Evolutionary conservation across 2,888 invertebrate species (phyloP).

Genomic region (Zaprionus bogoriensis): DNA sequence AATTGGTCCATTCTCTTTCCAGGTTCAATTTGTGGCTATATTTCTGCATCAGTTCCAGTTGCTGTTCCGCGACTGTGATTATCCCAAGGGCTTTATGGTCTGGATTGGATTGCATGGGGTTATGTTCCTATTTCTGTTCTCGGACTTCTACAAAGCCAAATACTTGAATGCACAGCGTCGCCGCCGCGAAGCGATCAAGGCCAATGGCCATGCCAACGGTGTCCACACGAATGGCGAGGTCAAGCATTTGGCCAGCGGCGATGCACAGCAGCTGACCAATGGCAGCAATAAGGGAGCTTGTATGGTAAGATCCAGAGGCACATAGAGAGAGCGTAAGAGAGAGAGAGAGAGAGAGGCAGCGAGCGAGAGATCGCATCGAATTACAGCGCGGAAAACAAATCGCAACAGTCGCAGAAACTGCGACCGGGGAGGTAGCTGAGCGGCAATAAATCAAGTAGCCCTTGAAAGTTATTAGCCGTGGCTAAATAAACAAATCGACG

Average conservation of each 20-base stretch:
- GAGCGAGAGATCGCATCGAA: no score
- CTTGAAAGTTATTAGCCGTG: slow-evolving; percentile 61
- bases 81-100: slow-evolving; percentile 94
- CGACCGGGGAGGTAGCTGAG: not conserved
- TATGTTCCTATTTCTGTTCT: slow-evolving; percentile 96
- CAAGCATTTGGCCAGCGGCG: slow-evolving; percentile 53
- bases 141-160: slow-evolving; percentile 95
- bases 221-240: slow-evolving; percentile 54
- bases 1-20: not conserved
- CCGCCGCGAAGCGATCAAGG: slow-evolving; percentile 57
- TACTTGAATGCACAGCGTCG: slow-evolving; percentile 84
- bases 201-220: slow-evolving; percentile 65
- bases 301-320: slow-evolving; percentile 85
- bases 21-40: slow-evolving; percentile 96
- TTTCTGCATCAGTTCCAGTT: slow-evolving; percentile 96
- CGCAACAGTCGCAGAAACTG: slow-evolving; percentile 6
- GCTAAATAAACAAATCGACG: slow-evolving; percentile 46
- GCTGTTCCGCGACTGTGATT: slow-evolving; percentile 94
- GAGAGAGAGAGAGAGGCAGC: no score
- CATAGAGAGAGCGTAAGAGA: not conserved
- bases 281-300: slow-evolving; percentile 85
- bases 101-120: slow-evolving; percentile 98
- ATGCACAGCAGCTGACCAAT: slow-evolving; percentile 52
- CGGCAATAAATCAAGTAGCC: slow-evolving; percentile 51
- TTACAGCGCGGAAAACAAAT: no score